Percentiles rank a stretch among this genome's conserved stretches.
Evolutionary conservation across 1,140 invertebrate species (phyloP).

Genomic region (Sarcophaga peregrina): DNA sequence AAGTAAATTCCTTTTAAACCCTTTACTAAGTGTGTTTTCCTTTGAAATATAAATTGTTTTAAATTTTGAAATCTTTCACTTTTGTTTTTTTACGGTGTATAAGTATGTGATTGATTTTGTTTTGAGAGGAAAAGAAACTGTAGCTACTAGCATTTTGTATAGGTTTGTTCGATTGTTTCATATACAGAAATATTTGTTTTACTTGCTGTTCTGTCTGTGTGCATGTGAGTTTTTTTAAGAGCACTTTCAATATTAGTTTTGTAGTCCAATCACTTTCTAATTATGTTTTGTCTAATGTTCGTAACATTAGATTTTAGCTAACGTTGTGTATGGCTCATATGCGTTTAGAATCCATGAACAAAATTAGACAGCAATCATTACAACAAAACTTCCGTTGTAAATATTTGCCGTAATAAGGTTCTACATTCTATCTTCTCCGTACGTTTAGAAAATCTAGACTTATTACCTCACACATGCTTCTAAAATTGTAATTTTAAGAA

Average conservation of each 20-base stretch:
- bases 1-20: too few relatives aligned
- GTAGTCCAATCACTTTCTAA: slow-evolving; percentile 31
- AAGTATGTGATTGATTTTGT: slow-evolving; percentile 7
- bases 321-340: neutral
- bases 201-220: neutral
- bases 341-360: too few relatives aligned
- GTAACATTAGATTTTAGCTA: neutral
- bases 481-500: neutral
- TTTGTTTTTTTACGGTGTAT: neutral
- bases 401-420: neutral
- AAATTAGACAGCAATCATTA: neutral
- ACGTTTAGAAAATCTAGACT: too few relatives aligned
- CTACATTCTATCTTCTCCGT: too few relatives aligned
- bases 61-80: neutral
- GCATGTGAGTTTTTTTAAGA: neutral
- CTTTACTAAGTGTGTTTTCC: too few relatives aligned
- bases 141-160: slow-evolving; percentile 3
- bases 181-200: neutral
- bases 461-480: neutral
- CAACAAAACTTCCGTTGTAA: neutral
- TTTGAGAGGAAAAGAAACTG: slow-evolving; percentile 33
- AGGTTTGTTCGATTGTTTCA: neutral
- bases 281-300: neutral
- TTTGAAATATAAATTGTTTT: neutral
- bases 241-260: slow-evolving; percentile 13